Conservation (phyloP, 2,113 vertebrate species). For the Arizona elegans region DNA sequence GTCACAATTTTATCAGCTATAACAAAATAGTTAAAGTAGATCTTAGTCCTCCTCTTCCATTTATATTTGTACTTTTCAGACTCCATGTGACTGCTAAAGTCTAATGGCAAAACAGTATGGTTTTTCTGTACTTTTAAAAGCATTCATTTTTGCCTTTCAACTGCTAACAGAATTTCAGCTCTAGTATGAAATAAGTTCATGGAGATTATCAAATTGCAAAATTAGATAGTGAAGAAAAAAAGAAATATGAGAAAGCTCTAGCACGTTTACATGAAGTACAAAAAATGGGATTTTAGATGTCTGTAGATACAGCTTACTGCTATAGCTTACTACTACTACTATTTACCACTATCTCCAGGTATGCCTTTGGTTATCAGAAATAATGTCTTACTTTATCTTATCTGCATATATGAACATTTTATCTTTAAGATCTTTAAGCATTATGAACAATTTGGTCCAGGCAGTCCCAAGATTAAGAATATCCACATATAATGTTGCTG, state of each 20-base stretch:
- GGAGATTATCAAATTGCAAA: slow-evolving; percentile 27
- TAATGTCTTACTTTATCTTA: not conserved
- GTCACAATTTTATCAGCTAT: slow-evolving; percentile 2
- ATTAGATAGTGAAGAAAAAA: slow-evolving; percentile 11
- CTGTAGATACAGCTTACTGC: not conserved
- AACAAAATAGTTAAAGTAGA: slow-evolving; percentile 2
- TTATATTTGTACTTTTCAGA: slow-evolving; percentile 12
- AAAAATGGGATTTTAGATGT: not conserved
- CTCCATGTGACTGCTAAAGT: slow-evolving; percentile 12
- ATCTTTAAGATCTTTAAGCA: not conserved
- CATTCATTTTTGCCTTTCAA: slow-evolving; percentile 22
- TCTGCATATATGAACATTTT: not conserved
- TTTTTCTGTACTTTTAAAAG: not conserved
- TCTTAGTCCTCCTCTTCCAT: slow-evolving; percentile 10
- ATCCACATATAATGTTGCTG: not conserved
- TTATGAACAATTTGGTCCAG: not conserved
- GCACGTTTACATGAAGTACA: not conserved
- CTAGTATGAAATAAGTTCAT: not conserved
- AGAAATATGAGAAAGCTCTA: slow-evolving; percentile 2
- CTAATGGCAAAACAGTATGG: not conserved
- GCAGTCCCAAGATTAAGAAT: not conserved
- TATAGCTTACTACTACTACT: not conserved
- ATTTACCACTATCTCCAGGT: not conserved
- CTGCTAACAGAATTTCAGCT: not conserved
- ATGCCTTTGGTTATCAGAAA: slow-evolving; percentile 14